Base-by-base conservation (phyloP, 2,797 vertebrate species). In the Neoniphon sammara region DNA sequence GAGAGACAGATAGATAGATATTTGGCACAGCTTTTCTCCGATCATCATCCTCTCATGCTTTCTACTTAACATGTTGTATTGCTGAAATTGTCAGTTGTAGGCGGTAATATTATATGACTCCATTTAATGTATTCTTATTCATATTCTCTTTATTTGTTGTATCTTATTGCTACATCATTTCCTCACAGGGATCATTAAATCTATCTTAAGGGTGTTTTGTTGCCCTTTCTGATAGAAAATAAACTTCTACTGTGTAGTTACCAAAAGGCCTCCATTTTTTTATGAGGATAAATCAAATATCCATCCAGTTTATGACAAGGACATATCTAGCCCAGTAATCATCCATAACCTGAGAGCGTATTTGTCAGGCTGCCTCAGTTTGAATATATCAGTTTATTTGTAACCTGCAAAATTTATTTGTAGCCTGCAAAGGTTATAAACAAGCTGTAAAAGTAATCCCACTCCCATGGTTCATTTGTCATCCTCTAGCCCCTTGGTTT, bases 401-500 rank as follows among this genome's bases (percentile, higher is more conserved):
- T 50, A 78, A 71, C 57, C 64, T 82, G 62, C 73, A 44, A 46
- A 27, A 77, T 74, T 18, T 78, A 70, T 85, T 66, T 71, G 18
- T 58, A 31, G 20, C 50, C 54, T 21, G 53, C 53, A 70, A 82
- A 88, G 78, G 85, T 87, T 80, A 77, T 59, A 84, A 88, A 87
- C 67, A 80, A 85, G 83, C 63, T 80, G 76, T 88, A 72, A 85
- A 83, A 55, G 50, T 79, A 75, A 83, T 89, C 88, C 62, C 7
- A 27, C 73, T 85, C 60, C 36, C 10, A 60, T 68, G 64, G 60
- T 85, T 88, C 59, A 85, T 90, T 91, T 89, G 66, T 88, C 85
- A 74, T 88, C 52, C 69, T 18, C 61, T 58, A 70, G 84, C 76
- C 85, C 68, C 36, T 25, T 91, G 79, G 85, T 90, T 92, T 89